Conservation (phyloP, 2,797 vertebrate genomes). For the Dermochelys coriacea region DNA sequence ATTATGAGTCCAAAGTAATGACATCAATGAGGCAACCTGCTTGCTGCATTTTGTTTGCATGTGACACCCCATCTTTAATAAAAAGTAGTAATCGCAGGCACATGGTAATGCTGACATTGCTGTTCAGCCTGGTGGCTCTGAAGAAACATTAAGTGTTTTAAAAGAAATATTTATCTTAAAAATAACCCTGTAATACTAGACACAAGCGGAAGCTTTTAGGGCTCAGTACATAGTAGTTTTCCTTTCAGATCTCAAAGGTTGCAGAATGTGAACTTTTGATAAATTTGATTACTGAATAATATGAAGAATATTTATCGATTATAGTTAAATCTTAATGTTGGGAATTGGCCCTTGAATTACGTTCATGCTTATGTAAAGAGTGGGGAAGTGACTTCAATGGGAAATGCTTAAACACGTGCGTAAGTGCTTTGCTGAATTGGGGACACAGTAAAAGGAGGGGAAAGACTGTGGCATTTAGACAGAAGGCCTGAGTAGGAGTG, state of each 20-base stretch:
- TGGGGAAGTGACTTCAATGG: not conserved
- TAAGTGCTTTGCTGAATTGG: not conserved
- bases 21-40: not conserved
- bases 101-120: slow-evolving; percentile 15
- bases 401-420: accelerated
- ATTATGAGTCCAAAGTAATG: accelerated
- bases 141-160: slow-evolving; percentile 34
- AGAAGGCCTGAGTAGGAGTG: accelerated
- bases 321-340: accelerated
- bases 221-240: not conserved
- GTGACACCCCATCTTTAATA: slow-evolving; percentile 32
- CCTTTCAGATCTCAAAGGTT: not conserved
- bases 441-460: accelerated
- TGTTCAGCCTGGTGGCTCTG: not conserved
- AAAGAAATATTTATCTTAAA: slow-evolving; percentile 25
- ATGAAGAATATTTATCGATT: not conserved
- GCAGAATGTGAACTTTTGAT: not conserved
- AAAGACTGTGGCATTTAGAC: not conserved
- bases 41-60: not conserved
- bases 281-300: slow-evolving; percentile 2
- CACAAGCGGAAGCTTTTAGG: not conserved
- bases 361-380: not conserved
- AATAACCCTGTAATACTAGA: not conserved
- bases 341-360: not conserved
- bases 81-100: slow-evolving; percentile 29